Evolutionary conservation across 2,888 invertebrate species (phyloP).

Genomic region (Punctoribates punctum): DNA sequence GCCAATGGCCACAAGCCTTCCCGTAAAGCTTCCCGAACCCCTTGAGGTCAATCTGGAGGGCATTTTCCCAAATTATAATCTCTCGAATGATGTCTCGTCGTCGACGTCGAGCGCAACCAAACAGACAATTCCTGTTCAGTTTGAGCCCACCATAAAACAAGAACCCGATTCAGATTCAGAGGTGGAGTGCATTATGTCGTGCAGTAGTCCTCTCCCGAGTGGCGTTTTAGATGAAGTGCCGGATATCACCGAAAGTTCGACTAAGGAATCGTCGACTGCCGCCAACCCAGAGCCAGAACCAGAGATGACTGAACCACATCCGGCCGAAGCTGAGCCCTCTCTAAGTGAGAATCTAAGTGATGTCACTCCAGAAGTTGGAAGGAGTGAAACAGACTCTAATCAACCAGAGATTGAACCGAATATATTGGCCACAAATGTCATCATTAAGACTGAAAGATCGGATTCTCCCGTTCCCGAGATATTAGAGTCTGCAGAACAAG

Average conservation of each 20-base stretch:
- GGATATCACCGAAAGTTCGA: background rate
- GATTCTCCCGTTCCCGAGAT: background rate
- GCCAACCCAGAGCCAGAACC: background rate
- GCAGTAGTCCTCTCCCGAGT: conserved; percentile 20
- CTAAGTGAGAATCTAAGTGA: no score
- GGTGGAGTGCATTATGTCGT: conserved; percentile 32
- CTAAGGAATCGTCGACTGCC: background rate
- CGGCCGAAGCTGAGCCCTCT: background rate
- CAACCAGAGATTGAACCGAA: background rate
- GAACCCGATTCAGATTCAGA: conserved; percentile 29
- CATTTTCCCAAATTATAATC: conserved; percentile 25
- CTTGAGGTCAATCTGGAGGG: background rate
- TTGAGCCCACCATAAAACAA: background rate
- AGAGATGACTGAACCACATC: background rate
- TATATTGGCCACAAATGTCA: background rate
- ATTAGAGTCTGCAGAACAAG: background rate
- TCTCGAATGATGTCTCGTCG: background rate
- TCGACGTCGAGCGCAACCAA: background rate
- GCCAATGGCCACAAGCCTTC: conserved; percentile 12
- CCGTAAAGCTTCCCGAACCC: conserved; percentile 10
- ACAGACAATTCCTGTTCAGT: background rate
- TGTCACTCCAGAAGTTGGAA: background rate
- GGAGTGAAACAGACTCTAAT: background rate
- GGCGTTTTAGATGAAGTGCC: background rate
- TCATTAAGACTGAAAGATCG: conserved; percentile 9